Evolutionary conservation across 2,888 invertebrate genomes (phyloP).

Genomic region (Saturnia japonica): DNA sequence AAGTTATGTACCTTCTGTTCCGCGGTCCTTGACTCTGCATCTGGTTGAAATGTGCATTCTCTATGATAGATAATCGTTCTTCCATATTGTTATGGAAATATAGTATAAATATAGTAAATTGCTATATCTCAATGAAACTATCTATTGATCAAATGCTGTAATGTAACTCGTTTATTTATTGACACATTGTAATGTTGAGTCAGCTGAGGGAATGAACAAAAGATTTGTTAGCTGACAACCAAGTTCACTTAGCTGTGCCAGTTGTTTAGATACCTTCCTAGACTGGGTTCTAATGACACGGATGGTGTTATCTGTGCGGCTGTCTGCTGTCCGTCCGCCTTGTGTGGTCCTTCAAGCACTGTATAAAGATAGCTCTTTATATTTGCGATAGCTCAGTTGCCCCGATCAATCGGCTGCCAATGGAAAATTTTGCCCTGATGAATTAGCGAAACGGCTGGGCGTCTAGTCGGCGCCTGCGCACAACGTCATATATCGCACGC

Average conservation of each 20-base stretch:
- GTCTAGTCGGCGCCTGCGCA: slow-evolving; percentile 62
- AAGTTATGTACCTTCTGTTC: slow-evolving; percentile 7
- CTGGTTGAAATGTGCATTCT: slow-evolving; percentile 34
- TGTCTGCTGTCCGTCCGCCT: neutral
- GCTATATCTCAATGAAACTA: neutral
- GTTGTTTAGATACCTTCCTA: too few species aligned
- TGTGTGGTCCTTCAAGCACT: neutral
- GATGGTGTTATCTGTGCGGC: too few species aligned
- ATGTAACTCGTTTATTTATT: neutral
- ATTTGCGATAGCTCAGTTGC: neutral
- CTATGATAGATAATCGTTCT: neutral
- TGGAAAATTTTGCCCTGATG: slow-evolving; percentile 60
- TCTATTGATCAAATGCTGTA: neutral
- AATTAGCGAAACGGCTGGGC: slow-evolving; percentile 73
- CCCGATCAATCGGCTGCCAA: neutral
- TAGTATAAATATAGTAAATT: neutral
- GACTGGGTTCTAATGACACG: too few species aligned
- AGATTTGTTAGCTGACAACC: neutral
- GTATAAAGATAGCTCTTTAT: neutral
- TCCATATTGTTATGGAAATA: too few species aligned
- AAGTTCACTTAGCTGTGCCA: neutral
- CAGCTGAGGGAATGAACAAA: neutral
- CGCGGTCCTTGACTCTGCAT: neutral
- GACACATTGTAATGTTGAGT: neutral
- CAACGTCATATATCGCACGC: slow-evolving; percentile 13